Percentiles rank a stretch among this genome's conserved stretches.
phyloP scores from a whole-genome alignment of 1,140 invertebrate genomes.

The Halesus radiatus region DNA sequence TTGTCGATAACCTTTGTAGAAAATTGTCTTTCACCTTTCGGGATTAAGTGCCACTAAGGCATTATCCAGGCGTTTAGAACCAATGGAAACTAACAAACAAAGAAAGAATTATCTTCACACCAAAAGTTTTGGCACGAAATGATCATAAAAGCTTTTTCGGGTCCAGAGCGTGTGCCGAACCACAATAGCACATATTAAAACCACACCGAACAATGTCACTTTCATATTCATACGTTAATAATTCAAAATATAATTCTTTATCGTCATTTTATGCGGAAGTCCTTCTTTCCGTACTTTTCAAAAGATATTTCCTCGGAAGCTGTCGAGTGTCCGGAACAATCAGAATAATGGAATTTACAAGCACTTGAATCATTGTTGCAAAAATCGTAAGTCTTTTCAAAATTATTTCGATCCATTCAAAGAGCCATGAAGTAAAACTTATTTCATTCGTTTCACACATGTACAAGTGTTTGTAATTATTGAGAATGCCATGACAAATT shows the following conservation, averaged over 20 bases:
- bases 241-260: too few species aligned
- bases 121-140: slow-evolving; percentile 38
- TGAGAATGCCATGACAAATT: too few species aligned
- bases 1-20: too few species aligned
- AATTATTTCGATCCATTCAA: not conserved
- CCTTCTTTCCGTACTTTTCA: not conserved
- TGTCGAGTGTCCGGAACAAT: slow-evolving; percentile 27
- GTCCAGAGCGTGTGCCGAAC: slow-evolving; percentile 37
- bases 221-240: not conserved
- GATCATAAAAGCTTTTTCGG: slow-evolving; percentile 28
- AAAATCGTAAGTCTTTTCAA: not conserved
- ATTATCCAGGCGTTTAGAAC: slow-evolving; percentile 16
- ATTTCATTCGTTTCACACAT: too few species aligned
- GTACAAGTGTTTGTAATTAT: too few species aligned
- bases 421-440: too few species aligned
- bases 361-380: slow-evolving; percentile 13
- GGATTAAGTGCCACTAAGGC: too few species aligned
- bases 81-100: slow-evolving; percentile 37
- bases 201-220: slow-evolving; percentile 38
- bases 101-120: slow-evolving; percentile 48
- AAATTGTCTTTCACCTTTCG: too few species aligned
- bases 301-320: slow-evolving; percentile 27
- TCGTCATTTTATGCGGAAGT: slow-evolving; percentile 1
- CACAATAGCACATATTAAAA: slow-evolving; percentile 56
- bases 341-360: not conserved